Percentiles rank a stretch among this genome's conserved stretches.
Conservation (phyloP, 1,140 invertebrate genomes). For the Frieseomelitta varia region DNA sequence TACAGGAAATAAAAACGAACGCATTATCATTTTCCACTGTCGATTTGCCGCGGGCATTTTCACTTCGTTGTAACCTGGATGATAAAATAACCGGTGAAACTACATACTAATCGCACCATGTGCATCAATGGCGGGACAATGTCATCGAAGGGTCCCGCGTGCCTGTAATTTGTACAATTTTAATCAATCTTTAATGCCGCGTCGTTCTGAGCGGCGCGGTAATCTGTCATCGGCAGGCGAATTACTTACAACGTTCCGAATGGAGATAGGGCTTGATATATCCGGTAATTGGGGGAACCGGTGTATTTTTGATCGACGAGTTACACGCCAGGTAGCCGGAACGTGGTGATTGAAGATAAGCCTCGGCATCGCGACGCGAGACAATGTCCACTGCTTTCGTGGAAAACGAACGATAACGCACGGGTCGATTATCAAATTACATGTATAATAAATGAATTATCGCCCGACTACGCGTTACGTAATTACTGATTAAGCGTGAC, state of each 20-base stretch:
- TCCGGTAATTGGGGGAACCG: slow-evolving; percentile 24
- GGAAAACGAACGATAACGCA: slow-evolving; percentile 39
- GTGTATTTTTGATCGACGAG: slow-evolving; percentile 43
- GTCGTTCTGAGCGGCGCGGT: not conserved
- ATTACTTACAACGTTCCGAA: slow-evolving; percentile 21
- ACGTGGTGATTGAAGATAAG: slow-evolving; percentile 34
- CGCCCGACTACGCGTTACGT: slow-evolving; percentile 26
- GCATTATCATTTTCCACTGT: not conserved
- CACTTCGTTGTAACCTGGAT: not conserved
- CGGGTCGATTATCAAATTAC: slow-evolving; percentile 48
- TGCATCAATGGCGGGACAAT: not conserved
- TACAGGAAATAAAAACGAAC: not conserved
- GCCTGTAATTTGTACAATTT: slow-evolving; percentile 39
- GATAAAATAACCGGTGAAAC: not conserved
- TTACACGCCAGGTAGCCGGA: slow-evolving; percentile 19
- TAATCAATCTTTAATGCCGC: slow-evolving; percentile 41
- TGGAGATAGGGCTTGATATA: not conserved
- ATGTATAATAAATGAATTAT: slow-evolving; percentile 59
- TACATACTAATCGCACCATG: not conserved
- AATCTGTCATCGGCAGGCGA: slow-evolving; percentile 43
- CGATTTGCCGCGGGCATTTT: not conserved
- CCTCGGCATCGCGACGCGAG: not conserved
- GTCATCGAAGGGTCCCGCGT: not conserved
- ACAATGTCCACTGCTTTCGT: not conserved
- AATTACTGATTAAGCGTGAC: slow-evolving; percentile 58